Base-by-base conservation (phyloP, 2,113 vertebrate species). In the Vombatus ursinus region DNA sequence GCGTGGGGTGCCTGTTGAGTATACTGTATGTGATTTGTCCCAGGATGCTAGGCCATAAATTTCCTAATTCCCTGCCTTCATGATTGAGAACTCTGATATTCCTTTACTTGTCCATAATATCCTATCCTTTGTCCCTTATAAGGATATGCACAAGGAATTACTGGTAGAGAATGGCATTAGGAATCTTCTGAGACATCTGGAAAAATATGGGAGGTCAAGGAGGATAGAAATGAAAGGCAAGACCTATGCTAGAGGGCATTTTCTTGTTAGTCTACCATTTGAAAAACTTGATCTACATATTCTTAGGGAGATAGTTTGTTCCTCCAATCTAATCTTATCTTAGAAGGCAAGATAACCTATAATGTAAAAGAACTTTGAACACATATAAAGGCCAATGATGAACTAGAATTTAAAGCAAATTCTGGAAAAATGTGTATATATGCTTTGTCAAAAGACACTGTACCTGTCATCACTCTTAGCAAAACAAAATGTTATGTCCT, bases 341-440 rank as follows among this genome's bases (percentile, higher is more conserved):
- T 37, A 68, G 12, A 37, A 68, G 9, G 11, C 57, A 68, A 68
- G 0, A 37, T 68, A 68, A 61, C 31, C 3, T 61, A 61, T 61
- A 61, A 61, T 61, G 28, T 16, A 61, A 61, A 54, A 54, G 53
- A 31, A 61, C 11, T 61, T 61, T 61, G 14, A 68, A 68, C 8
- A 68, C 31, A 31, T 37, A 37, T 0, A 37, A 68, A 68, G 57
- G 11, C 57, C 57, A 68, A 31, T 68, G 26, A 28, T 31, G 57
- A 68, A 68, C 28, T 68, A 68, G 57, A 90, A 96, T 90, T 95
- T n/a, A 61, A 96, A 96, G 52, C 25, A 61, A 44, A 53, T 96
- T 47, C 23, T 91, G 11, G 2, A 50, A 93, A 92, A 89, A 95
- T 93, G 52, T 0, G 28, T 94, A 92, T 44, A 90, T 6, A 61